phyloP scores from a whole-genome alignment of 2,888 invertebrate species.

The Sesamia inferens region DNA sequence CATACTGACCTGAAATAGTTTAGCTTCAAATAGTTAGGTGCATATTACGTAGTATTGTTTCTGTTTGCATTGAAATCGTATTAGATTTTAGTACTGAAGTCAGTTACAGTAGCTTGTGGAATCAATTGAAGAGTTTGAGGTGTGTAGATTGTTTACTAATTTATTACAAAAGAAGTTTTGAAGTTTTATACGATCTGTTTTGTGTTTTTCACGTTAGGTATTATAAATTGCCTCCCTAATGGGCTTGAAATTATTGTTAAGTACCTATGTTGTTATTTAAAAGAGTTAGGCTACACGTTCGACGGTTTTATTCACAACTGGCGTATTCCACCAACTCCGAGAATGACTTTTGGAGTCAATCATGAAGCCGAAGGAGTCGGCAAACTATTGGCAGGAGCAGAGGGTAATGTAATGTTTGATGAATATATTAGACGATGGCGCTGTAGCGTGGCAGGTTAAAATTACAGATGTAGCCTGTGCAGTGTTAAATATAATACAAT shows the following conservation, averaged over 20 bases:
- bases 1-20: slow-evolving; percentile 58
- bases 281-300: not conserved
- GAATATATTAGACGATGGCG: too few species aligned
- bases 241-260: too few species aligned
- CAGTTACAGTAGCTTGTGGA: slow-evolving; percentile 18
- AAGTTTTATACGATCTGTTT: not conserved
- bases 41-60: slow-evolving; percentile 32
- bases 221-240: too few species aligned
- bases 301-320: not conserved
- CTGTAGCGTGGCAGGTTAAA: too few species aligned
- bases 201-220: not conserved
- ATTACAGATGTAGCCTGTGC: too few species aligned
- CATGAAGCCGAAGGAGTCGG: too few species aligned
- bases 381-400: too few species aligned
- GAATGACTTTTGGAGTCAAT: too few species aligned
- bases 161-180: not conserved
- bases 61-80: slow-evolving; percentile 39
- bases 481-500: too few species aligned
- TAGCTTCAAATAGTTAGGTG: slow-evolving; percentile 51
- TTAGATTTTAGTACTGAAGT: slow-evolving; percentile 19
- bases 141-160: slow-evolving; percentile 13
- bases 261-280: too few species aligned
- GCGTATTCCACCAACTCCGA: too few species aligned
- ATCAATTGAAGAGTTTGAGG: slow-evolving; percentile 18
- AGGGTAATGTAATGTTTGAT: too few species aligned